Evolutionary conservation across 2,888 invertebrate species (phyloP), one percentile per base, ranked within the genome.

Genomic region (Scaptomyza tumidula): DNA sequence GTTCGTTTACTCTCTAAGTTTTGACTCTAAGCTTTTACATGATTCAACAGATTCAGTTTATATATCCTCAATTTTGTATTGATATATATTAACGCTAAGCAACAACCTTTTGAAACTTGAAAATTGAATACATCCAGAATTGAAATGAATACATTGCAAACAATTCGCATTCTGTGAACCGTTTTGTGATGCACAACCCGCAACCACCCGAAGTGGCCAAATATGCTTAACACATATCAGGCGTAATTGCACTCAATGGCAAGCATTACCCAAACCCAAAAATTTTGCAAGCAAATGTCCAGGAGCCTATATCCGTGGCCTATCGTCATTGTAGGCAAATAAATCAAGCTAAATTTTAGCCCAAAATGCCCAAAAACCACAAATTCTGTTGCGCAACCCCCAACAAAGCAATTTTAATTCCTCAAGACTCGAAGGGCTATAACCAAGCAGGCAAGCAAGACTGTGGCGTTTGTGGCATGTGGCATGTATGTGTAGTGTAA

Each of bases 261-360:
- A 33, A 10, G n/a, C n/a, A n/a, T 6, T 11, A 3, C 33, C 27
- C 24, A 24, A 46, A 33, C 33, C 33, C 33, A 11, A n/a, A n/a
- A n/a, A 7, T 1, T 14, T 14, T 7, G n/a, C n/a, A 2, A 14
- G 6, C 39, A 39, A 52, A 60, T 16, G 35, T 54, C 49, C 53
- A 31, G 31, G 31, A 19, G 19, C 19, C 19, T 19, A 19, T 19
- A n/a, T n/a, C n/a, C 19, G 19, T 19, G 19, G 19, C n/a, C n/a
- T n/a, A n/a, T n/a, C n/a, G n/a, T n/a, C n/a, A 2, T 70, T 19
- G 19, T 44, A 44, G 58, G 53, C 60, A 75, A 62, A 86, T 81
- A 83, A 81, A 83, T 86, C 80, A 86, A 73, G 62, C 68, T 61
- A 66, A 70, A 72, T 78, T 84, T 60, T 45, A 62, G 61, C 54